phyloP scores from a whole-genome alignment of 2,888 invertebrate genomes.

The Drosophila subquinaria region DNA sequence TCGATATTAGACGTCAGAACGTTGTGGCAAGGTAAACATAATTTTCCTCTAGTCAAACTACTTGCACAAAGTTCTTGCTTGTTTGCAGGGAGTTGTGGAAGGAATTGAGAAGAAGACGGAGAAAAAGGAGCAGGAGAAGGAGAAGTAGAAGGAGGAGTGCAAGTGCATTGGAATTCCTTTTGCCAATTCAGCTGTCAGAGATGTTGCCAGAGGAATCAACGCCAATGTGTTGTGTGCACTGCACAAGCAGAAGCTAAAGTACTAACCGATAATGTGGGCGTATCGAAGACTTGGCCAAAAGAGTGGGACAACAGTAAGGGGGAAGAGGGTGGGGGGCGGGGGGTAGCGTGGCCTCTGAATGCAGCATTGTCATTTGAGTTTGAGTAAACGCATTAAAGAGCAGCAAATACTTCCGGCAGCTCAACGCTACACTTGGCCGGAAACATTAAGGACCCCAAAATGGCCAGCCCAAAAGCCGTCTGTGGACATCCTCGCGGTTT shows the following conservation, averaged over 20 bases:
- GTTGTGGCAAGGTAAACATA: slow-evolving; percentile 71
- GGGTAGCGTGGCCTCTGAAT: slow-evolving; percentile 1
- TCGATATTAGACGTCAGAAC: slow-evolving; percentile 56
- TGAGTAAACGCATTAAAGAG: slow-evolving; percentile 73
- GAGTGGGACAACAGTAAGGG: too few species aligned
- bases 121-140: not conserved
- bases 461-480: slow-evolving; percentile 24
- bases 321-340: not conserved
- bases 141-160: not conserved
- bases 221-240: slow-evolving; percentile 37
- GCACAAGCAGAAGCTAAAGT: slow-evolving; percentile 38
- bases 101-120: not conserved
- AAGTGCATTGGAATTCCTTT: slow-evolving; percentile 44
- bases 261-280: slow-evolving; percentile 18
- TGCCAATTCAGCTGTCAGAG: slow-evolving; percentile 49
- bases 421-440: slow-evolving; percentile 53
- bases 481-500: slow-evolving; percentile 50
- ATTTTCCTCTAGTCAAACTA: slow-evolving; percentile 65
- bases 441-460: slow-evolving; percentile 59
- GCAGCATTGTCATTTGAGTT: slow-evolving; percentile 55
- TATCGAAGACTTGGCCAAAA: not conserved
- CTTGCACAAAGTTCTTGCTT: slow-evolving; percentile 24
- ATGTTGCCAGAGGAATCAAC: slow-evolving; percentile 52
- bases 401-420: slow-evolving; percentile 73
- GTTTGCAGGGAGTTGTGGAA: slow-evolving; percentile 13